Evolutionary conservation across 2,797 vertebrate genomes (phyloP).

Genomic region (Tinamus major): DNA sequence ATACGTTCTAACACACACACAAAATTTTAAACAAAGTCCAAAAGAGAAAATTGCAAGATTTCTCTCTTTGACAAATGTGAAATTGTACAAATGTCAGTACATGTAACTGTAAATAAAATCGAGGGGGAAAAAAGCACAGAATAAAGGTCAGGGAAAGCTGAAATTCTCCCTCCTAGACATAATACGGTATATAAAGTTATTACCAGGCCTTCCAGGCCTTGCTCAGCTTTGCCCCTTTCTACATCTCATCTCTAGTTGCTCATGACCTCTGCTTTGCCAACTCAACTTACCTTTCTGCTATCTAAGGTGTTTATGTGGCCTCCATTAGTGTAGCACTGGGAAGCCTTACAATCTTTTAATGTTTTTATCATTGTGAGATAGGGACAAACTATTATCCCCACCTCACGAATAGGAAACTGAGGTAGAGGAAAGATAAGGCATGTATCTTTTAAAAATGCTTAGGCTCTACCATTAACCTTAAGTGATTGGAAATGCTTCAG

Average conservation of each 20-base stretch:
- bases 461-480: background rate
- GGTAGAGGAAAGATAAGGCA: background rate
- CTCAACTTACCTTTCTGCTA: constrained; percentile 35
- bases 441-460: background rate
- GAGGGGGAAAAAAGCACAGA: constrained; percentile 55
- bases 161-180: constrained; percentile 62
- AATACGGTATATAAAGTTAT: constrained; percentile 66
- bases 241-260: constrained; percentile 40
- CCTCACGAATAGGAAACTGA: background rate
- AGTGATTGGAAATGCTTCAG: background rate
- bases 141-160: constrained; percentile 74
- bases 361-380: constrained; percentile 46
- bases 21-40: constrained; percentile 42
- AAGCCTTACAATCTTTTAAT: constrained; percentile 23
- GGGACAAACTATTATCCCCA: constrained; percentile 18
- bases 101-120: constrained; percentile 68
- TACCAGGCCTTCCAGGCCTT: constrained; percentile 47
- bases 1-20: background rate
- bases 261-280: constrained; percentile 36
- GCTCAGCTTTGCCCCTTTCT: constrained; percentile 6
- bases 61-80: constrained; percentile 64
- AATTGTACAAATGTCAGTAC: constrained; percentile 73
- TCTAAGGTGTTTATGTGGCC: constrained; percentile 45
- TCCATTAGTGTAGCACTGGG: constrained; percentile 1
- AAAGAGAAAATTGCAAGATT: constrained; percentile 54